phyloP scores from a whole-genome alignment of 1,140 invertebrate species.

The Tribolium madens region DNA sequence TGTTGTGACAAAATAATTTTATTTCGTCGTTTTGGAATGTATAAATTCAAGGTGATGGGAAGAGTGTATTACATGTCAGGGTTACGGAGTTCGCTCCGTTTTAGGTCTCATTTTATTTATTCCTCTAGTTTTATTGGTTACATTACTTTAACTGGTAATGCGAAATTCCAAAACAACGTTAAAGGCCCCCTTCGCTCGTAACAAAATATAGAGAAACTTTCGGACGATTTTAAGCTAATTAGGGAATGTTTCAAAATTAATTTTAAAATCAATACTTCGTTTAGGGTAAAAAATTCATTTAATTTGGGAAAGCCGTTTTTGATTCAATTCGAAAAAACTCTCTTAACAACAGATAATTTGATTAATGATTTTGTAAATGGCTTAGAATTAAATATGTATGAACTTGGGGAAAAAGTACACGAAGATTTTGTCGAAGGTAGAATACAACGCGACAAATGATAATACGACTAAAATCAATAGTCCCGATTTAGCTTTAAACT shows the following conservation, averaged over 20 bases:
- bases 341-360: constrained; percentile 32
- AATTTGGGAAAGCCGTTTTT: constrained; percentile 9
- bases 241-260: constrained; percentile 23
- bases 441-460: background rate
- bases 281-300: constrained; percentile 71
- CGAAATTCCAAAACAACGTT: constrained; percentile 37
- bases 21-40: constrained; percentile 5
- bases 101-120: constrained; percentile 20
- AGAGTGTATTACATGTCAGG: constrained; percentile 18
- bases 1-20: constrained; percentile 1
- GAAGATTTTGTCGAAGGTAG: constrained; percentile 2
- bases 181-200: constrained; percentile 16
- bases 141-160: constrained; percentile 25
- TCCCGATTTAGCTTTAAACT: background rate
- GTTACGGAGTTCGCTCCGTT: constrained; percentile 15
- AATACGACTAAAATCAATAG: background rate
- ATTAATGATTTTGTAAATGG: constrained; percentile 41
- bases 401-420: background rate
- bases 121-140: constrained; percentile 31
- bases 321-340: constrained; percentile 34
- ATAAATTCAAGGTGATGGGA: constrained; percentile 21
- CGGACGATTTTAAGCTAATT: constrained; percentile 31
- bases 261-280: constrained; percentile 37
- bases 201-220: constrained; percentile 32
- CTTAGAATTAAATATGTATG: constrained; percentile 31